Base-by-base conservation (phyloP, 2,113 vertebrate genomes). In the Corvus moneduloides region DNA sequence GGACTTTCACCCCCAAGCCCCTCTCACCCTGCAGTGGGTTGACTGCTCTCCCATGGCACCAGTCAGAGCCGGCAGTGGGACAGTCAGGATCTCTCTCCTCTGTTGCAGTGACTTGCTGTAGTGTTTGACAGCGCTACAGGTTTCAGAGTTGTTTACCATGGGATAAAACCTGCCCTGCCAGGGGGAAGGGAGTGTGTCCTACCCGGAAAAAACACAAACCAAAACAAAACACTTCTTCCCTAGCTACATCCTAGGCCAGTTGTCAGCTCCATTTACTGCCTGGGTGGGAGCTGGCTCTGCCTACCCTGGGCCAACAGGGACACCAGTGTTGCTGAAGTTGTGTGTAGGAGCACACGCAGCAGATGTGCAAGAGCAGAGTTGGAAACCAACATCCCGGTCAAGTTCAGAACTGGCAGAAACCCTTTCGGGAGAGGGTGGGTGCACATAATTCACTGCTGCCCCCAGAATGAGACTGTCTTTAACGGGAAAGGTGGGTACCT, bases 101-200 rank as follows among this genome's bases (percentile, higher is more conserved):
- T 39, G 27, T 3, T 10, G 24, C 2, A 24, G 28, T 82, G 69
- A 52, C 54, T 82, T 68, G 21, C 6, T 48, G 26, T 1, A 27
- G 44, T 0, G 28, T 54, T 75, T 76, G 58, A 94, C 82, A 76
- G 63, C 0, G 0, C 52, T 61, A 15, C 33, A 35, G 74, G 74
- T 79, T 87, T 72, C 23, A 8, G 58, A 51, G 54, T 33, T 93
- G 87, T 93, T 95, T 95, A 85, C 44, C 26, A 4, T 43, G 46
- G 55, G 67, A 69, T 76, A 43, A 93, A 97, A 96, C 82, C 82
- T 80, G 79, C 46, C 82, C 71, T 90, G 90, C 87, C 88, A 63
- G 77, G 27, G 82, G 88, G 32, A 64, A 96, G 82, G 85, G 94
- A 94, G 88, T 80, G 90, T 92, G 32, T 73, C 72, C 62, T 90